Percentiles rank a stretch among this genome's conserved stretches.
phyloP scores from a whole-genome alignment of 2,888 invertebrate genomes.

The Idaea straminata region DNA sequence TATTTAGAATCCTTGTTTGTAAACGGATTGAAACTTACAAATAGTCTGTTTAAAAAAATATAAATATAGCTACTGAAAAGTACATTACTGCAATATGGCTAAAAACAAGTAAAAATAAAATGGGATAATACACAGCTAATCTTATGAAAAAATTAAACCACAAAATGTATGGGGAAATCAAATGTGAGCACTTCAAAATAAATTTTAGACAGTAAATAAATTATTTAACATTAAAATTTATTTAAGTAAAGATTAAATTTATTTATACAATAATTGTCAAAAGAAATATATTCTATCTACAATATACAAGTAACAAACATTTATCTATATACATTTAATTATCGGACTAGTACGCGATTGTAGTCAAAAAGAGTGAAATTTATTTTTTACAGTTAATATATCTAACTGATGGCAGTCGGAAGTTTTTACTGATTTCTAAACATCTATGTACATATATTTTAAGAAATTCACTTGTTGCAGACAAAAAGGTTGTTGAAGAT shows the following conservation, averaged over 20 bases:
- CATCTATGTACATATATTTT: conserved; percentile 2
- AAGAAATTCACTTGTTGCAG: conserved; percentile 16
- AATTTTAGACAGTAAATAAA: conserved; percentile 66
- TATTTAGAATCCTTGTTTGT: conserved; percentile 77
- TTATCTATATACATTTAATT: conserved; percentile 78
- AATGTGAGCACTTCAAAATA: conserved; percentile 64
- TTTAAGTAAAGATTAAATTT: conserved; percentile 55
- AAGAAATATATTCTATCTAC: conserved; percentile 79
- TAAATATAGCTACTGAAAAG: conserved; percentile 75
- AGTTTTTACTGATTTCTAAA: conserved; percentile 29
- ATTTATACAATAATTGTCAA: conserved; percentile 72
- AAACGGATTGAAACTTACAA: conserved; percentile 76
- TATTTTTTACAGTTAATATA: conserved; percentile 45
- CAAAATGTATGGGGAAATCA: conserved; percentile 46
- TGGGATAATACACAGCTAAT: conserved; percentile 55
- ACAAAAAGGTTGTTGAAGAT: background rate
- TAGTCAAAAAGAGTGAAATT: conserved; percentile 62
- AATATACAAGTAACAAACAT: conserved; percentile 80
- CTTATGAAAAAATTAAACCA: conserved; percentile 49
- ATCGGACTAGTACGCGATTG: conserved; percentile 76
- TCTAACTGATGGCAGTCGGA: conserved; percentile 52
- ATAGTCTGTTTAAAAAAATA: conserved; percentile 74
- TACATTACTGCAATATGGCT: conserved; percentile 60
- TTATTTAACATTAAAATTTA: conserved; percentile 62
- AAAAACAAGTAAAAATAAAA: conserved; percentile 52